Evolutionary conservation across 2,797 vertebrate genomes (phyloP).

Genomic region (Diglossa cyanea): DNA sequence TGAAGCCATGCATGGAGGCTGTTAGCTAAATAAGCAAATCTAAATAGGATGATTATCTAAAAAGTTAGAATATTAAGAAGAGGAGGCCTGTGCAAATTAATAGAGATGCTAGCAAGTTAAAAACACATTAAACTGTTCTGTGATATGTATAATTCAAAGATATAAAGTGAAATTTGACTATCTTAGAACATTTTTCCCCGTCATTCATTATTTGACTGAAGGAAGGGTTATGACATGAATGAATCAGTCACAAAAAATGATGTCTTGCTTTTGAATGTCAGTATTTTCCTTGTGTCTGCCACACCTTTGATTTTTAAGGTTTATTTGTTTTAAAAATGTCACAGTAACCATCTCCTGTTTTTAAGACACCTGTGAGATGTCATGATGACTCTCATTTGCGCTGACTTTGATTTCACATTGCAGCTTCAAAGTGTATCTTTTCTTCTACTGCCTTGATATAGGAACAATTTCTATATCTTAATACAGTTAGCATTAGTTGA

Average conservation of each 20-base stretch:
- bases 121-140: background rate
- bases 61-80: background rate
- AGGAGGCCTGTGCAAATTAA: background rate
- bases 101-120: background rate
- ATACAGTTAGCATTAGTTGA: background rate
- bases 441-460: background rate
- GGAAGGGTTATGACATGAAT: background rate
- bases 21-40: slow-evolving; percentile 47
- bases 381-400: background rate
- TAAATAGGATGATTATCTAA: slow-evolving; percentile 20
- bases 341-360: background rate
- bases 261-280: background rate
- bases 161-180: background rate
- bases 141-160: background rate
- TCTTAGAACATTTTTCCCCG: background rate
- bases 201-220: background rate
- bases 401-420: background rate
- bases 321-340: background rate
- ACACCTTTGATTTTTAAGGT: background rate
- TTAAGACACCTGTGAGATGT: background rate
- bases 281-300: background rate
- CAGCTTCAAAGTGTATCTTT: background rate
- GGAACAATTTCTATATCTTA: background rate
- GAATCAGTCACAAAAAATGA: background rate
- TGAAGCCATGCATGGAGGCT: background rate